phyloP scores from a whole-genome alignment of 2,888 invertebrate genomes.

The Mechanitis mazaeus region DNA sequence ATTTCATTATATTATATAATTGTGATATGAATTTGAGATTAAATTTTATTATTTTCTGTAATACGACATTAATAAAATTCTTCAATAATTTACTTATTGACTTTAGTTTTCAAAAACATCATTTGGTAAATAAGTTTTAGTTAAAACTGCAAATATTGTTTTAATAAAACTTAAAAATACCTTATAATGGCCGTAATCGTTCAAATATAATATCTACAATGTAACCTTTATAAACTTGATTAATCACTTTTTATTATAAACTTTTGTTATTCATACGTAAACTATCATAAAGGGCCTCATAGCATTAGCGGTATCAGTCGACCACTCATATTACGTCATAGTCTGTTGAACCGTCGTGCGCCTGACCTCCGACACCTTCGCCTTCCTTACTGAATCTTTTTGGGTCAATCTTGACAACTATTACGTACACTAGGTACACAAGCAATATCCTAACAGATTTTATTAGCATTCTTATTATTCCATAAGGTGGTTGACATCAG shows the following conservation, averaged over 20 bases:
- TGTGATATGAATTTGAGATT: background rate
- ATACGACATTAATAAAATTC: too few species aligned
- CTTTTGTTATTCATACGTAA: background rate
- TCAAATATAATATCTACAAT: too few species aligned
- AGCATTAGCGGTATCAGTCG: constrained; percentile 13
- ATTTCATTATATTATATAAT: background rate
- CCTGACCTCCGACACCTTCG: constrained; percentile 57
- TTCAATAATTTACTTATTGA: too few species aligned
- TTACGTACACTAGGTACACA: constrained; percentile 26
- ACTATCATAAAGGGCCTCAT: constrained; percentile 13
- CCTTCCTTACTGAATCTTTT: constrained; percentile 51
- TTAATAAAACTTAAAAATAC: too few species aligned
- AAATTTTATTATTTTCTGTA: background rate
- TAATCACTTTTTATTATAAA: background rate
- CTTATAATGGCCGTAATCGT: too few species aligned
- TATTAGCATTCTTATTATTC: constrained; percentile 5
- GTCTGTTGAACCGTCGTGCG: constrained; percentile 51
- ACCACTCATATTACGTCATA: constrained; percentile 58
- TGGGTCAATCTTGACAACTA: constrained; percentile 43
- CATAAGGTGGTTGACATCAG: constrained; percentile 8
- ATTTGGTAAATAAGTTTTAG: too few species aligned
- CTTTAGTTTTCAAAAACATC: too few species aligned
- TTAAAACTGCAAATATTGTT: too few species aligned
- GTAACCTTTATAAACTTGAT: too few species aligned
- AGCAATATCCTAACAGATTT: constrained; percentile 5